Percentiles rank a stretch among this genome's conserved stretches.
These are phyloP conservation scores for Pseudomyrmex cubaensis DNA, from an alignment of 1,140 invertebrate genomes.

Conservation along the genomic window DNA sequence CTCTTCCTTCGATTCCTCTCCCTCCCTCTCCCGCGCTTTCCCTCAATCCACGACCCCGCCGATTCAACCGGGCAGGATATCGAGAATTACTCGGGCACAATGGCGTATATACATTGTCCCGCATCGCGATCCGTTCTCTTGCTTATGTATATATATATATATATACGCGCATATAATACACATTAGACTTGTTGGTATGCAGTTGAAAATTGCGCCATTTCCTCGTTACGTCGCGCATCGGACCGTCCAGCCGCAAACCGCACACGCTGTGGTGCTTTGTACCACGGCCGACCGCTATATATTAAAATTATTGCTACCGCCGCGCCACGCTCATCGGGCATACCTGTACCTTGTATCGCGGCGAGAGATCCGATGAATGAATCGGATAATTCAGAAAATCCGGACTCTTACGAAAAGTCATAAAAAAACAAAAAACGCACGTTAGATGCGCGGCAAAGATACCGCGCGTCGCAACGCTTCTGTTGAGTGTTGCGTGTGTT, in stretches of 20 bases:
- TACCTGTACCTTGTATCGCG: background rate
- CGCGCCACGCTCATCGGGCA: background rate
- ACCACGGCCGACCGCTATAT: constrained; percentile 67
- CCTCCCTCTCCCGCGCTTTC: background rate
- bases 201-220: constrained; percentile 72
- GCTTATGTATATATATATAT: constrained; percentile 13
- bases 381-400: constrained; percentile 14
- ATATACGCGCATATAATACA: constrained; percentile 54
- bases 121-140: constrained; percentile 45
- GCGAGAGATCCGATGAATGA: background rate
- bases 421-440: background rate
- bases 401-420: background rate
- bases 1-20: background rate
- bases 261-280: constrained; percentile 65
- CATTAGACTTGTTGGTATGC: constrained; percentile 74
- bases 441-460: background rate
- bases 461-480: background rate
- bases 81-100: constrained; percentile 69
- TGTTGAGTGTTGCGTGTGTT: background rate
- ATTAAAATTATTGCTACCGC: constrained; percentile 70
- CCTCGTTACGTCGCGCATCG: constrained; percentile 75
- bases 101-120: constrained; percentile 59
- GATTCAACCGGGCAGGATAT: constrained; percentile 68
- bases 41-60: constrained; percentile 1
- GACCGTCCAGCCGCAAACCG: constrained; percentile 80